Conservation (phyloP, 2,113 vertebrate genomes). For the Dasyornis broadbenti region DNA sequence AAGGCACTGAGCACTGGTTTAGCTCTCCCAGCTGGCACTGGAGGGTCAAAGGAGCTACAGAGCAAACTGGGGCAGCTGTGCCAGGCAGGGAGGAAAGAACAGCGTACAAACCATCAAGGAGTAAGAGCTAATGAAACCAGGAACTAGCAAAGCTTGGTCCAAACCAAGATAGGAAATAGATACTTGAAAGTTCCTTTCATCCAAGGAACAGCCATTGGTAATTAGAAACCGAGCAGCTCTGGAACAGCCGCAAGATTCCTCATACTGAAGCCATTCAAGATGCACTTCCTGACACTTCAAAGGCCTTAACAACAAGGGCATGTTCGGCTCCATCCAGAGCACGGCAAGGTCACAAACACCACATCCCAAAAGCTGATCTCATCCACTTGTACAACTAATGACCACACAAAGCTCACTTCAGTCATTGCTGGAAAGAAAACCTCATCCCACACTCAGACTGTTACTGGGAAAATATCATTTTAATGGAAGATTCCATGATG, state of each 20-base stretch:
- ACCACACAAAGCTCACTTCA: background rate
- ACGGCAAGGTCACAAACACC: background rate
- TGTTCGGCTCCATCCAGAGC: background rate
- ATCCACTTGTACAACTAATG: background rate
- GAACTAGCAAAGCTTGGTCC: background rate
- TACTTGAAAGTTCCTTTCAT: background rate
- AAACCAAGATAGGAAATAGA: background rate
- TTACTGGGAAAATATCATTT: background rate
- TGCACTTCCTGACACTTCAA: slow-evolving; percentile 43
- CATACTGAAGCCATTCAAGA: slow-evolving; percentile 45
- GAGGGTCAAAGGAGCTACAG: background rate
- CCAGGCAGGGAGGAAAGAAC: background rate
- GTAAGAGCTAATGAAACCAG: background rate
- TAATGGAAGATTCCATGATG: background rate
- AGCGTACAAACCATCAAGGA: background rate
- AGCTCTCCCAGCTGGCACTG: background rate
- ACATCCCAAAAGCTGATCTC: background rate
- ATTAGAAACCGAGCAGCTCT: slow-evolving; percentile 19
- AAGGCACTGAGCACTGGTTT: background rate
- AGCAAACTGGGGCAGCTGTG: background rate
- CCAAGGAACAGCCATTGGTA: background rate
- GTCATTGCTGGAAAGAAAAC: background rate
- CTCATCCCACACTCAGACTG: background rate
- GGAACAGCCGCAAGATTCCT: slow-evolving; percentile 36
- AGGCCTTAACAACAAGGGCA: slow-evolving; percentile 39